Percentiles rank a stretch among this genome's conserved stretches.
Conservation (phyloP, 1,140 invertebrate genomes). For the Cydia strobilella region DNA sequence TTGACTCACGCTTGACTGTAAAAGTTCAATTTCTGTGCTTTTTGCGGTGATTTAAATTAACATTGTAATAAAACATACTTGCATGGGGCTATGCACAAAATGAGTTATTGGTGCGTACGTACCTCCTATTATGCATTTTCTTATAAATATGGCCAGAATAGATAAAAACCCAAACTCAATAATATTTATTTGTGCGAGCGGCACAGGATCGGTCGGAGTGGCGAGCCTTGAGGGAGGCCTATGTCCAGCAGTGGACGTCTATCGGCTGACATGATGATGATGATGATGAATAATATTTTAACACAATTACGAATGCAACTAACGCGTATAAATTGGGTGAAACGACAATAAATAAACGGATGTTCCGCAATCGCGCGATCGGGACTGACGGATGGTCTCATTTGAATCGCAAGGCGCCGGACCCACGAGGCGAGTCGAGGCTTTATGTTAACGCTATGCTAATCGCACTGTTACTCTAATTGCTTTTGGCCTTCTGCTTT, state of each 20-base stretch:
- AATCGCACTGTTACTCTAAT: constrained; percentile 20
- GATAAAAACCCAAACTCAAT: not conserved
- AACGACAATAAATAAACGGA: constrained; percentile 10
- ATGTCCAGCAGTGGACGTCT: no score
- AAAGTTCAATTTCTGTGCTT: no score
- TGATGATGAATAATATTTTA: constrained; percentile 3
- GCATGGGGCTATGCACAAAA: no score
- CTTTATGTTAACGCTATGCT: constrained; percentile 18
- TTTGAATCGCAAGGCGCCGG: constrained; percentile 15
- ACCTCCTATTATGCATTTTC: no score
- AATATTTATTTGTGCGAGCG: no score
- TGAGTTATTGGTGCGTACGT: no score
- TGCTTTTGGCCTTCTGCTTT: constrained; percentile 1
- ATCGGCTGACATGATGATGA: no score
- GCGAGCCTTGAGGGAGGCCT: no score
- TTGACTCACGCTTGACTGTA: no score
- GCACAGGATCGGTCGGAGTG: no score
- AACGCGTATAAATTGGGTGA: not conserved
- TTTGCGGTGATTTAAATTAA: no score
- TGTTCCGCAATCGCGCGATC: constrained; percentile 8
- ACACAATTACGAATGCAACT: not conserved
- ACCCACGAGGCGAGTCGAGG: not conserved
- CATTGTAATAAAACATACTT: no score
- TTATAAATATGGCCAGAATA: not conserved
- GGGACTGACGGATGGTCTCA: constrained; percentile 3